A percentile compares a stretch with the other conserved stretches of the same genome.
phyloP scores from a whole-genome alignment of 2,888 invertebrate genomes.

The Panzeria rudis region DNA sequence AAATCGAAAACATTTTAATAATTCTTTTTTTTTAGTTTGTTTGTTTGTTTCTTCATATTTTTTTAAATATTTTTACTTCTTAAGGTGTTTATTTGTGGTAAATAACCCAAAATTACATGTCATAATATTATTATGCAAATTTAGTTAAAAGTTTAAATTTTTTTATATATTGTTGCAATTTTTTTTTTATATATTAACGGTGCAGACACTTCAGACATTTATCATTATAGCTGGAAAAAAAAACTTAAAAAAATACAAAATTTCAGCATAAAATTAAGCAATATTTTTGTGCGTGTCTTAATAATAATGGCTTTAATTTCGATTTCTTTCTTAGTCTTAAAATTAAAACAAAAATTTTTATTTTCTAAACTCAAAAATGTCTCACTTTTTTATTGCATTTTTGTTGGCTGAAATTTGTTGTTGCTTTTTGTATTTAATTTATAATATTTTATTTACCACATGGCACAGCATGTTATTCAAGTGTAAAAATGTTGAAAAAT shows the following conservation, averaged over 20 bases:
- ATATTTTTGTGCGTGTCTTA: slow-evolving; percentile 62
- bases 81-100: slow-evolving; percentile 70
- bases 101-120: slow-evolving; percentile 72
- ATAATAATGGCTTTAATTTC: slow-evolving; percentile 68
- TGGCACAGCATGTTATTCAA: slow-evolving; percentile 58
- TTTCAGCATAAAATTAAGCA: slow-evolving; percentile 16
- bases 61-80: slow-evolving; percentile 28
- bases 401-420: slow-evolving; percentile 6
- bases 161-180: slow-evolving; percentile 10
- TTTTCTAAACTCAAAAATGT: slow-evolving; percentile 36
- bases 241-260: not conserved
- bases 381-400: not conserved
- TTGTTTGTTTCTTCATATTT: slow-evolving; percentile 3
- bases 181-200: slow-evolving; percentile 14
- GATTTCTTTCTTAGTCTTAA: slow-evolving; percentile 11
- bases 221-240: slow-evolving; percentile 39
- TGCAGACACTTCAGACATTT: slow-evolving; percentile 66
- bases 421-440: slow-evolving; percentile 22
- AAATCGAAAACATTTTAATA: slow-evolving; percentile 47
- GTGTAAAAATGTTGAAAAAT: slow-evolving; percentile 56
- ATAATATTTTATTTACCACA: slow-evolving; percentile 43
- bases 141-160: slow-evolving; percentile 44
- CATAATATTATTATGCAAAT: slow-evolving; percentile 73
- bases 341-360: slow-evolving; percentile 24
- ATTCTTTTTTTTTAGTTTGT: slow-evolving; percentile 21